Percentiles rank a stretch among this genome's conserved stretches.
phyloP scores from a whole-genome alignment of 2,888 invertebrate species.

The Myathropa florea region DNA sequence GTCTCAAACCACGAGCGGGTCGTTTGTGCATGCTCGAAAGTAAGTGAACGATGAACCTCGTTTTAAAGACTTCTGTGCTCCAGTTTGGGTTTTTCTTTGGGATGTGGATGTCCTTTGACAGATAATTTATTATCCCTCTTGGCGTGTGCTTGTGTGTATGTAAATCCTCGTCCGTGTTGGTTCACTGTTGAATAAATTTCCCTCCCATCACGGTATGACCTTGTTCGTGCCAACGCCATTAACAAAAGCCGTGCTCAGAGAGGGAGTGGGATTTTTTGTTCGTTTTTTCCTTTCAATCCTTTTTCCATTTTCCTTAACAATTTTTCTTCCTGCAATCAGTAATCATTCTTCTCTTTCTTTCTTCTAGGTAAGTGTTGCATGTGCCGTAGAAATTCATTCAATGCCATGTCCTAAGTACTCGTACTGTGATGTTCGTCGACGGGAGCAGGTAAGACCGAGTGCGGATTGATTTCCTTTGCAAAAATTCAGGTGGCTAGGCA shows the following conservation, averaged over 20 bases:
- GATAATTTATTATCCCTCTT: conserved; percentile 35
- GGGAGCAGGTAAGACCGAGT: conserved; percentile 5
- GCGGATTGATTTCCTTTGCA: conserved; percentile 6
- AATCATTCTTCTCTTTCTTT: conserved; percentile 32
- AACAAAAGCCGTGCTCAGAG: not conserved
- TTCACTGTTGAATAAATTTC: not conserved
- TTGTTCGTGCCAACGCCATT: conserved; percentile 4
- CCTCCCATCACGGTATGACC: conserved; percentile 13
- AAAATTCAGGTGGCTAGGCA: not conserved
- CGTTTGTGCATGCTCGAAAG: no score
- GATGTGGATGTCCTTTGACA: not conserved
- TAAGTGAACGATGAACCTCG: conserved; percentile 8
- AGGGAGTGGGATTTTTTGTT: not conserved
- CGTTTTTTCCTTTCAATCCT: not conserved
- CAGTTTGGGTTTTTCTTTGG: not conserved
- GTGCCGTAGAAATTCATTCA: conserved; percentile 33
- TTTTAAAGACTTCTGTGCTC: not conserved
- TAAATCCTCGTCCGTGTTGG: conserved; percentile 11
- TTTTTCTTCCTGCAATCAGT: conserved; percentile 4
- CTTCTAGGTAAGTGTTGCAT: conserved; percentile 60
- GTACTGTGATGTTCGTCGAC: not conserved
- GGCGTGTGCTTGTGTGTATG: conserved; percentile 13
- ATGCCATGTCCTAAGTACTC: conserved; percentile 2
- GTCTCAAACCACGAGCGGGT: no score
- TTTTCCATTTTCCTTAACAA: not conserved